phyloP scores from a whole-genome alignment of 2,888 invertebrate species.

The Brenthis hecate region DNA sequence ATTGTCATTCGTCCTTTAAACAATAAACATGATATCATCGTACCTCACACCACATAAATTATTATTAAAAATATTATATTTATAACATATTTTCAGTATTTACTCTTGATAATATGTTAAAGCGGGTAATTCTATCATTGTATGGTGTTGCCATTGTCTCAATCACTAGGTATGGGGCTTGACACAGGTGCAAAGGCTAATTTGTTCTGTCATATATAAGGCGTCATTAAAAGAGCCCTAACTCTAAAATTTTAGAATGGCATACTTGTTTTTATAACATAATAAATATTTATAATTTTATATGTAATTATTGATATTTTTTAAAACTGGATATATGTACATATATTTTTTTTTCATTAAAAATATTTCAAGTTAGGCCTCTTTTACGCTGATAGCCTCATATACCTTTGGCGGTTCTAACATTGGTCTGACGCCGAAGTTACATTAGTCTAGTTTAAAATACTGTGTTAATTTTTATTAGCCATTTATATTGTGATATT shows the following conservation, averaged over 20 bases:
- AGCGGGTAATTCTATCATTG: conserved; percentile 52
- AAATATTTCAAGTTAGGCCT: conserved; percentile 2
- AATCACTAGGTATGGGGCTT: conserved; percentile 76
- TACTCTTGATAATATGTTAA: conserved; percentile 26
- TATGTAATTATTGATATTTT: too few relatives aligned
- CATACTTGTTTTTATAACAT: too few relatives aligned
- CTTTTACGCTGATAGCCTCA: not conserved
- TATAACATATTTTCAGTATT: conserved; percentile 16
- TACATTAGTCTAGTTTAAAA: conserved; percentile 27
- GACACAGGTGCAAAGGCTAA: conserved; percentile 78
- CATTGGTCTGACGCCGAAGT: conserved; percentile 33
- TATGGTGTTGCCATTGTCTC: conserved; percentile 74
- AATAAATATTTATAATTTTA: too few relatives aligned
- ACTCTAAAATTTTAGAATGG: too few relatives aligned
- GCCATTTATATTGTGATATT: conserved; percentile 34
- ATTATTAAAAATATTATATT: conserved; percentile 20
- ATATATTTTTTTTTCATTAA: too few relatives aligned
- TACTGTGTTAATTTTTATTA: conserved; percentile 60
- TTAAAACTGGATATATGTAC: too few relatives aligned
- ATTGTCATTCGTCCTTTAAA: not conserved
- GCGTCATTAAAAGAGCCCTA: conserved; percentile 23
- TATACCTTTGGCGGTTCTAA: conserved; percentile 32
- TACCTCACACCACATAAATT: conserved; percentile 70
- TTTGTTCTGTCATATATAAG: conserved; percentile 65
- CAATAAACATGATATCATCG: conserved; percentile 35